phyloP scores from a whole-genome alignment of 2,888 invertebrate genomes.

The Dryadula phaetusa region DNA sequence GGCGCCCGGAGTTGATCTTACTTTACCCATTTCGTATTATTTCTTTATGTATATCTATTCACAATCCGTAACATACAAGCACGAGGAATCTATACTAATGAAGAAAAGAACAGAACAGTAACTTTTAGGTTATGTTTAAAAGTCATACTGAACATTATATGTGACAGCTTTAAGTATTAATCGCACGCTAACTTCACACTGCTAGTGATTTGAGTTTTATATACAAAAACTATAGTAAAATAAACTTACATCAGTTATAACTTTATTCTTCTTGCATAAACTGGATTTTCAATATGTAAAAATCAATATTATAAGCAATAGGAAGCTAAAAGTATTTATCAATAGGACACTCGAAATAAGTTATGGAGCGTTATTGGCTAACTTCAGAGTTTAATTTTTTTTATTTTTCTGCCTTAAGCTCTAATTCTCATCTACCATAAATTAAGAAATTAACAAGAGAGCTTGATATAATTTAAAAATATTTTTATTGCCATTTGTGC shows the following conservation, averaged over 20 bases:
- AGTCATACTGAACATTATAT: background rate
- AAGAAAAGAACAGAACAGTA: background rate
- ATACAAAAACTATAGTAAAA: background rate
- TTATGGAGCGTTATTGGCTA: background rate
- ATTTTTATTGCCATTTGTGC: too few species aligned
- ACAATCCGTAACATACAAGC: conserved; percentile 22
- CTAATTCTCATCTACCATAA: background rate
- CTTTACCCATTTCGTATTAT: conserved; percentile 87
- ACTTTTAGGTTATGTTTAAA: conserved; percentile 17
- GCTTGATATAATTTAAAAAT: background rate
- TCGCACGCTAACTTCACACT: conserved; percentile 24
- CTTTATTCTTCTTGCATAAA: background rate
- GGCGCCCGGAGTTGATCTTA: conserved; percentile 87
- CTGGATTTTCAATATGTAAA: background rate
- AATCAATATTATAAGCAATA: background rate
- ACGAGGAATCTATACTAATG: conserved; percentile 1
- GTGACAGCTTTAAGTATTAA: conserved; percentile 3
- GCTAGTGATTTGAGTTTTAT: conserved; percentile 6
- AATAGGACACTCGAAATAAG: background rate
- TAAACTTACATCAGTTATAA: conserved; percentile 16
- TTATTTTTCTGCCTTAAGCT: background rate
- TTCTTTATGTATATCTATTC: background rate
- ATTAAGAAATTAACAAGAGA: background rate
- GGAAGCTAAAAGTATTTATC: background rate
- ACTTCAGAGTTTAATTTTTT: background rate